phyloP scores from a whole-genome alignment of 2,113 vertebrate genomes.

The Capreolus pygargus region DNA sequence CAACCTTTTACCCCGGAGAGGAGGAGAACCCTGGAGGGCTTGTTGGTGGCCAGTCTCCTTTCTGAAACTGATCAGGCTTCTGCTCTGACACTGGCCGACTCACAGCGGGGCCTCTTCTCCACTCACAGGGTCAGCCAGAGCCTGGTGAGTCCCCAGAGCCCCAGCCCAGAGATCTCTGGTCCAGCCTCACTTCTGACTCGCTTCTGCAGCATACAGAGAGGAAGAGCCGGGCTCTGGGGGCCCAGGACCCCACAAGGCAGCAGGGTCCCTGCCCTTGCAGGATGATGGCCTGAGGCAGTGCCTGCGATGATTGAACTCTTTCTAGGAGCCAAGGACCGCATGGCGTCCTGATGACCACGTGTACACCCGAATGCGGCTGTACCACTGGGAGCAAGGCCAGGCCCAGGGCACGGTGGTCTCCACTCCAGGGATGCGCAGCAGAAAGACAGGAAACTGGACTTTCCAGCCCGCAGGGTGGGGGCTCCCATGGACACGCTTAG shows the following conservation, averaged over 20 bases:
- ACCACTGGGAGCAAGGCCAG: neutral
- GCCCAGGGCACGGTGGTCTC: rapidly evolving
- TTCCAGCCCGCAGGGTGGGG: too few species aligned
- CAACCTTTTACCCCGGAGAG: neutral
- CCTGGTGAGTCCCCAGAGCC: neutral
- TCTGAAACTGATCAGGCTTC: neutral
- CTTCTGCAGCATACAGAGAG: neutral
- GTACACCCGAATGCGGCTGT: rapidly evolving
- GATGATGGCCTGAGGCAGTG: rapidly evolving
- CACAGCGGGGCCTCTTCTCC: neutral
- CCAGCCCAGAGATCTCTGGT: rapidly evolving
- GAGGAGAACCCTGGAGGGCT: neutral
- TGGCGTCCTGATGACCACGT: rapidly evolving
- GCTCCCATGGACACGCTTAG: rapidly evolving
- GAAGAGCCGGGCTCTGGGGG: neutral
- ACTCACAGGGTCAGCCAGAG: too few species aligned
- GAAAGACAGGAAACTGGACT: neutral
- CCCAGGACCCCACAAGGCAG: rapidly evolving
- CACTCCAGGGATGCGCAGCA: rapidly evolving
- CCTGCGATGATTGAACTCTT: neutral
- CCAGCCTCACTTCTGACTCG: neutral
- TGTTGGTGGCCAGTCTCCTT: neutral
- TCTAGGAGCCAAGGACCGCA: too few species aligned
- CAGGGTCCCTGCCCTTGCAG: neutral
- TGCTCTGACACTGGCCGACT: neutral